phyloP scores from a whole-genome alignment of 1,140 invertebrate genomes.

The Lysiphlebus fabarum region DNA sequence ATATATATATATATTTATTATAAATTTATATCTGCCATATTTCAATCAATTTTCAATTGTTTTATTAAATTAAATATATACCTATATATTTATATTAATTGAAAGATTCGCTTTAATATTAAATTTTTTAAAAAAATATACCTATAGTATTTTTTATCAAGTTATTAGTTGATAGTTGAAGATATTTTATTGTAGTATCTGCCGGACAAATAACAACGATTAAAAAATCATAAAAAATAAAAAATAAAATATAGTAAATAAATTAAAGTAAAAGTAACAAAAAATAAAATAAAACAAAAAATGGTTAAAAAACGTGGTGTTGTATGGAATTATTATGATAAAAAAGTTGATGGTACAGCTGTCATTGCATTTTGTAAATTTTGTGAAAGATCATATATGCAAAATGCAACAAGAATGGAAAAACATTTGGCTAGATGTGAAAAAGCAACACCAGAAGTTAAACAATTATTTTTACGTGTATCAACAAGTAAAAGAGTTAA shows the following conservation, averaged over 20 bases:
- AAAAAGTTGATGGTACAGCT: constrained; percentile 43
- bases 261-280: not conserved
- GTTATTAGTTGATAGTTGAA: too few species aligned
- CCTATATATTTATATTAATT: not conserved
- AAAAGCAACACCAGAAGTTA: constrained; percentile 40
- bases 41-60: constrained; percentile 18
- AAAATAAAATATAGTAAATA: not conserved
- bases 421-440: constrained; percentile 41
- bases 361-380: constrained; percentile 46
- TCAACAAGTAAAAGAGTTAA: constrained; percentile 38
- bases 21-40: constrained; percentile 17
- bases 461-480: constrained; percentile 39
- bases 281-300: constrained; percentile 11
- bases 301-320: constrained; percentile 47
- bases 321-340: constrained; percentile 46
- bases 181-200: constrained; percentile 25
- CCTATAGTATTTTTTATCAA: too few species aligned
- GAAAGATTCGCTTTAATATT: constrained; percentile 26
- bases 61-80: not conserved
- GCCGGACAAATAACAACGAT: constrained; percentile 16
- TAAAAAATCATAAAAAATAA: constrained; percentile 5
- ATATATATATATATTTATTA: not conserved
- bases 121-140: constrained; percentile 4
- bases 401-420: constrained; percentile 47
- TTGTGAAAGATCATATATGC: constrained; percentile 43